Percentiles rank a stretch among this genome's conserved stretches.
These are phyloP conservation scores for Scylla paramamosain DNA, from an alignment of 1,140 invertebrate species.

Conservation along the genomic window DNA sequence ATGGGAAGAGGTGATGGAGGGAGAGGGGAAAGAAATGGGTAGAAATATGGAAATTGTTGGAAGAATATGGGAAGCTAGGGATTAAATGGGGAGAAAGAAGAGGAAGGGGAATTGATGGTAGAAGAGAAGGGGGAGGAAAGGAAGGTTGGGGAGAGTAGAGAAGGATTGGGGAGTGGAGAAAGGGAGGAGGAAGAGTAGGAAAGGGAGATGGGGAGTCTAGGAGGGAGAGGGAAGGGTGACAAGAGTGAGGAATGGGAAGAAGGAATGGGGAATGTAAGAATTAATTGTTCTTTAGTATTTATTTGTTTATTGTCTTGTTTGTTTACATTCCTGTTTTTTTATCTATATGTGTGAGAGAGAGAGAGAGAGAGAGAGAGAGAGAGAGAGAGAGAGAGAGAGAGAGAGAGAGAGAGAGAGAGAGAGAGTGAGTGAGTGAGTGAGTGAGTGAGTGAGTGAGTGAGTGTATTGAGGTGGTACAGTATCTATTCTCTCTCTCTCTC, in stretches of 20 bases:
- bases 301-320: not conserved
- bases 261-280: too few species aligned
- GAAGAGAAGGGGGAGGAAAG: too few species aligned
- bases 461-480: not conserved
- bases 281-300: not conserved
- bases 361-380: too few species aligned
- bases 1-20: not conserved
- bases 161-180: too few species aligned
- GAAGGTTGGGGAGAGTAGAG: not conserved
- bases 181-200: too few species aligned
- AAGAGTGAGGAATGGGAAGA: too few species aligned
- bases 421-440: too few species aligned
- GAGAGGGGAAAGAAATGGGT: not conserved
- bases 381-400: too few species aligned
- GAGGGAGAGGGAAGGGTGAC: too few species aligned
- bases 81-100: not conserved
- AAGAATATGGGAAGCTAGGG: not conserved
- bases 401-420: too few species aligned
- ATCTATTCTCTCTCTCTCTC: not conserved
- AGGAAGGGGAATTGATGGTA: not conserved
- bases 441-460: not conserved
- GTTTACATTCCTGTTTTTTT: too few species aligned
- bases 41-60: not conserved
- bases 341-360: too few species aligned
- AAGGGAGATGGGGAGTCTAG: not conserved